phyloP scores from a whole-genome alignment of 2,113 vertebrate genomes.

The Notechis scutatus region DNA sequence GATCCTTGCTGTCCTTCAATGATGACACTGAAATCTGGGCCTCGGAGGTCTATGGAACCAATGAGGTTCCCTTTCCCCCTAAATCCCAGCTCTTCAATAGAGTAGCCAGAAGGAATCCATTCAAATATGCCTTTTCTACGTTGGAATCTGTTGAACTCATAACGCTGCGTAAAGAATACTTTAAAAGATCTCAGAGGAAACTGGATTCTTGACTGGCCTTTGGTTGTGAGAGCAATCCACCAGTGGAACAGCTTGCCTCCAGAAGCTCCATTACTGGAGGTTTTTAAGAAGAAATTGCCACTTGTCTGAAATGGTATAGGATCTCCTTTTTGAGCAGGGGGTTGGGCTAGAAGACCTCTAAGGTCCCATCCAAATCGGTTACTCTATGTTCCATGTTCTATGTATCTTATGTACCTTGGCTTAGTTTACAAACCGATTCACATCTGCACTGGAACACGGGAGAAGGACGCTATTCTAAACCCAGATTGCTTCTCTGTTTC shows the following conservation, averaged over 20 bases:
- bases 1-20: background rate
- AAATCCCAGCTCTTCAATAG: background rate
- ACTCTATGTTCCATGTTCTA: background rate
- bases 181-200: background rate
- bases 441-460: background rate
- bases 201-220: background rate
- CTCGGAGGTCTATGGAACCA: background rate
- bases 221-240: background rate
- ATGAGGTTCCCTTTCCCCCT: background rate
- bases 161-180: background rate
- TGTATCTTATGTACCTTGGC: background rate
- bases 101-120: background rate
- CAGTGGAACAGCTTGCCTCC: background rate
- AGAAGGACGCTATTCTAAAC: background rate
- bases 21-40: background rate
- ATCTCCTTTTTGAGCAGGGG: background rate
- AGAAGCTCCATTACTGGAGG: background rate
- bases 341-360: background rate
- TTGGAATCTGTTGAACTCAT: background rate
- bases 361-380: background rate
- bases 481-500: slow-evolving; percentile 35
- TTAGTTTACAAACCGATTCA: background rate
- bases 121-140: background rate
- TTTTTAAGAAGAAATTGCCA: background rate
- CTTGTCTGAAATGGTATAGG: background rate